These are phyloP conservation scores for Bellardia bayeri DNA, from an alignment of 2,888 invertebrate species.

Conservation along the genomic window DNA sequence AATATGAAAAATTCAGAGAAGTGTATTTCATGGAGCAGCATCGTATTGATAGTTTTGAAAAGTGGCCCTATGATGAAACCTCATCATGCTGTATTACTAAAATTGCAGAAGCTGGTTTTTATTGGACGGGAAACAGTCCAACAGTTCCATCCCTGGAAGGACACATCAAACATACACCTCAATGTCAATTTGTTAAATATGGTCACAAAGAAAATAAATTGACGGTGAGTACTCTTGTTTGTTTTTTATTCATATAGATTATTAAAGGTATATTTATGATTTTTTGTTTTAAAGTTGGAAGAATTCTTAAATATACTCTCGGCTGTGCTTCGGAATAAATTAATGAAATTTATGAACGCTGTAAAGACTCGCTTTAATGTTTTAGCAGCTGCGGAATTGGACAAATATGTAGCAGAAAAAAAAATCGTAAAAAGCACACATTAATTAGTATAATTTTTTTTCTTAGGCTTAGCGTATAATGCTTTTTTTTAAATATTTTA, in stretches of 20 bases:
- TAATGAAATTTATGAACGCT: slow-evolving; percentile 79
- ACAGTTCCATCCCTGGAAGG: slow-evolving; percentile 93
- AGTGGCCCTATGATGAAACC: slow-evolving; percentile 89
- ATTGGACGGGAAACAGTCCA: slow-evolving; percentile 87
- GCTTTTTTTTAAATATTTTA: too few species aligned
- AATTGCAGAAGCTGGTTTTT: slow-evolving; percentile 94
- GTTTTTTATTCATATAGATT: background rate
- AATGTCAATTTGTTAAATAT: slow-evolving; percentile 89
- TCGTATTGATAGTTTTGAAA: slow-evolving; percentile 88
- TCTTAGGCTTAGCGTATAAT: slow-evolving; percentile 43
- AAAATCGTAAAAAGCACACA: slow-evolving; percentile 18
- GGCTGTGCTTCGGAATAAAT: slow-evolving; percentile 85
- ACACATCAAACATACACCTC: slow-evolving; percentile 89
- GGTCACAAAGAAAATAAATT: slow-evolving; percentile 87
- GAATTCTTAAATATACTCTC: slow-evolving; percentile 85
- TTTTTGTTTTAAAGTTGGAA: slow-evolving; percentile 83
- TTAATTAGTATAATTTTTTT: slow-evolving; percentile 39
- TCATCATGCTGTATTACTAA: slow-evolving; percentile 87
- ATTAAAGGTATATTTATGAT: background rate
- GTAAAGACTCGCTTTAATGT: slow-evolving; percentile 54
- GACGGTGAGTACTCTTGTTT: slow-evolving; percentile 82
- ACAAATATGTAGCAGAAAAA: slow-evolving; percentile 63
- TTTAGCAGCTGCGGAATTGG: slow-evolving; percentile 51
- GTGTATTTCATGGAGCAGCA: slow-evolving; percentile 83
- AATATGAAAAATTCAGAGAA: slow-evolving; percentile 76